These are phyloP conservation scores for Xanthorhoe designata DNA, from an alignment of 2,888 invertebrate genomes.

Conservation along the genomic window DNA sequence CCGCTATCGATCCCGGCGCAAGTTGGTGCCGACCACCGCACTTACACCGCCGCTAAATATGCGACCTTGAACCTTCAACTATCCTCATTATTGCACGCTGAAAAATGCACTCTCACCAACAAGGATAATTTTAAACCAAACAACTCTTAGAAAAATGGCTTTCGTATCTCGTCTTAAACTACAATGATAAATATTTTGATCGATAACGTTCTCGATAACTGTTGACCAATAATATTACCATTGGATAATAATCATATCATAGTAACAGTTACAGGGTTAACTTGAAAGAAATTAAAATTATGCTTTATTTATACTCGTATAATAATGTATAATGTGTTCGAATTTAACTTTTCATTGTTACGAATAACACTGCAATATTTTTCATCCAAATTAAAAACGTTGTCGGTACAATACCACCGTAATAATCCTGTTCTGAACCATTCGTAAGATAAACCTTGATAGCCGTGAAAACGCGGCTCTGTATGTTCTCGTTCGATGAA, in stretches of 20 bases:
- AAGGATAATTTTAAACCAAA: conserved; percentile 6
- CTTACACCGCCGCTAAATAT: conserved; percentile 63
- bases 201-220: no score
- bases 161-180: no score
- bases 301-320: no score
- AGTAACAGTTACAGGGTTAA: background rate
- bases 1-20: conserved; percentile 77
- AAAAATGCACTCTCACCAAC: conserved; percentile 51
- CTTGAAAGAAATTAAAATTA: background rate
- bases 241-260: no score
- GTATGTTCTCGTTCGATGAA: conserved; percentile 16
- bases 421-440: conserved; percentile 9
- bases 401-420: background rate
- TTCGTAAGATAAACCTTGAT: conserved; percentile 16
- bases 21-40: conserved; percentile 70
- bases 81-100: conserved; percentile 60
- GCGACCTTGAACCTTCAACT: conserved; percentile 80
- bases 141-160: background rate
- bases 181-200: no score
- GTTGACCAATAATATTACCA: background rate
- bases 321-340: no score
- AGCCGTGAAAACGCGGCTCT: conserved; percentile 8
- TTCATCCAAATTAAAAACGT: background rate
- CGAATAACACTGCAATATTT: background rate
- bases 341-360: no score